Percentiles rank a stretch among this genome's conserved stretches.
Evolutionary conservation across 2,888 invertebrate species (phyloP).

Genomic region (Drosophila rubida): DNA sequence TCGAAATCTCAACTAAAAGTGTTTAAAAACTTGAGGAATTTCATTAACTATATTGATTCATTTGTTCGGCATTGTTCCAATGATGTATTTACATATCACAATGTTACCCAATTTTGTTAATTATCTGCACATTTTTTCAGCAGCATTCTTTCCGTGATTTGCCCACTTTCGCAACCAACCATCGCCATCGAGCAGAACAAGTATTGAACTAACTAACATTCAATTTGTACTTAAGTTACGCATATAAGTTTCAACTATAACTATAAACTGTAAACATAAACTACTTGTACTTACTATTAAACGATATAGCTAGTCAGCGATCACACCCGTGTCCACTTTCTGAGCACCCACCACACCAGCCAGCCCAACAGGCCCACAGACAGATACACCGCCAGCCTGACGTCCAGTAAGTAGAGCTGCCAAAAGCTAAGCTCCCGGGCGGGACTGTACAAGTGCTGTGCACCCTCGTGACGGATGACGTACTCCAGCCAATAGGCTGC

Average conservation of each 20-base stretch:
- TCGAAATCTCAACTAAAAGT: too few relatives aligned
- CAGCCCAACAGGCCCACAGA: slow-evolving; percentile 12
- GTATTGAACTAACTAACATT: slow-evolving; percentile 73
- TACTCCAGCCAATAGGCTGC: slow-evolving; percentile 87
- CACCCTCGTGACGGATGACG: slow-evolving; percentile 86
- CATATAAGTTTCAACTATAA: slow-evolving; percentile 56
- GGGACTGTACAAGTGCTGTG: slow-evolving; percentile 85
- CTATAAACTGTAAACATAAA: slow-evolving; percentile 19
- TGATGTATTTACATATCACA: too few relatives aligned
- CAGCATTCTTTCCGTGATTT: too few relatives aligned
- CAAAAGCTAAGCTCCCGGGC: slow-evolving; percentile 84
- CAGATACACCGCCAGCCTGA: slow-evolving; percentile 61
- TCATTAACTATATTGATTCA: too few relatives aligned
- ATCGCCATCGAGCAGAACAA: slow-evolving; percentile 44
- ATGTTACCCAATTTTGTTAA: too few relatives aligned
- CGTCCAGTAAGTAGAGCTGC: slow-evolving; percentile 85
- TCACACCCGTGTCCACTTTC: slow-evolving; percentile 17
- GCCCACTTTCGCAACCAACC: not conserved
- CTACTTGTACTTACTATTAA: slow-evolving; percentile 54
- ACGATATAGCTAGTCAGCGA: slow-evolving; percentile 71
- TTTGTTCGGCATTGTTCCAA: too few relatives aligned
- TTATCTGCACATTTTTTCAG: too few relatives aligned
- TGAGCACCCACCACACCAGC: slow-evolving; percentile 5
- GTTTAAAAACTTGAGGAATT: too few relatives aligned
- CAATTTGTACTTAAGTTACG: slow-evolving; percentile 71